These are phyloP conservation scores for Yponomeuta plumbellus DNA, from an alignment of 2,888 invertebrate genomes.

Conservation along the genomic window DNA sequence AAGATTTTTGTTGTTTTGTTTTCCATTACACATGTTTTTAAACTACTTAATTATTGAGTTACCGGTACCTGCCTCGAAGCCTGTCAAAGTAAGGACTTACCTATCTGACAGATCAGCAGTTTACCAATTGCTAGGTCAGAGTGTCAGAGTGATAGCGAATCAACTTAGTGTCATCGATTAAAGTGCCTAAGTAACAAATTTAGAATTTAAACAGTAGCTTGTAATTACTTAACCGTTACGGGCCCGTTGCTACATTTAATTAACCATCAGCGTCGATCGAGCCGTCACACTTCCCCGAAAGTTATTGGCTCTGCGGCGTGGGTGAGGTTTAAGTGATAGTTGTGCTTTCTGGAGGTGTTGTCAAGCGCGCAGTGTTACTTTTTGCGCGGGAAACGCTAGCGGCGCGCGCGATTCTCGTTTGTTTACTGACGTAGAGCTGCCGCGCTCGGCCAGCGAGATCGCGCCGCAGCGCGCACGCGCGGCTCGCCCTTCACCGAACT, in stretches of 20 bases:
- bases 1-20: too few species aligned
- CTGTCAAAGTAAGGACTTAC: too few species aligned
- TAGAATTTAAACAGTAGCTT: background rate
- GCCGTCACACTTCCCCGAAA: background rate
- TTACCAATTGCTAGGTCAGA: too few species aligned
- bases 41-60: too few species aligned
- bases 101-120: too few species aligned
- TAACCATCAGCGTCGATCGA: background rate
- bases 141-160: too few species aligned
- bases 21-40: too few species aligned
- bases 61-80: too few species aligned
- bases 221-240: background rate
- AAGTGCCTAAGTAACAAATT: too few species aligned
- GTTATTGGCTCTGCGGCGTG: background rate
- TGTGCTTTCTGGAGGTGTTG: background rate
- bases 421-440: slow-evolving; percentile 28
- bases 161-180: too few species aligned
- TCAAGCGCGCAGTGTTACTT: slow-evolving; percentile 19
- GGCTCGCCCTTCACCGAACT: background rate
- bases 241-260: background rate
- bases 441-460: background rate
- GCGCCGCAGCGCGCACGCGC: slow-evolving; percentile 5
- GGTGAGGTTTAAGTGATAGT: background rate
- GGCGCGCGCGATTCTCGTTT: slow-evolving; percentile 26
- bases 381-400: slow-evolving; percentile 27